phyloP scores from a whole-genome alignment of 2,797 vertebrate species.

The Cyclura pinguis region DNA sequence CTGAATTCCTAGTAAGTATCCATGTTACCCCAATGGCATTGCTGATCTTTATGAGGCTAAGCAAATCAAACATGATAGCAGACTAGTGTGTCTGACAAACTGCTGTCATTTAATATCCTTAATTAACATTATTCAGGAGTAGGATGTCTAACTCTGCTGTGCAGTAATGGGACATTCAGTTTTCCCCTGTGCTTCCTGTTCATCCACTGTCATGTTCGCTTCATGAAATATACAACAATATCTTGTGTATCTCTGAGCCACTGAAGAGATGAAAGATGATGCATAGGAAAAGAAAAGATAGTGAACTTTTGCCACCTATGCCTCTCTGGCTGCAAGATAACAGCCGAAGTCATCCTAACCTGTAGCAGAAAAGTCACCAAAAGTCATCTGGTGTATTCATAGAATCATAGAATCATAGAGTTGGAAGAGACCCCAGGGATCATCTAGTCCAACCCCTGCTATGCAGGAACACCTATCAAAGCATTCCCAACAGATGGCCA shows the following conservation, averaged over 20 bases:
- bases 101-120: conserved; percentile 36
- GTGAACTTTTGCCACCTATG: not conserved
- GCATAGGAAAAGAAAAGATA: not conserved
- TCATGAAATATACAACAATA: not conserved
- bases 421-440: too few relatives aligned
- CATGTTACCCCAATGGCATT: conserved; percentile 35
- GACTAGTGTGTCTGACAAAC: conserved; percentile 2
- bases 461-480: too few relatives aligned
- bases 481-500: too few relatives aligned
- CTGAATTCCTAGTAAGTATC: not conserved
- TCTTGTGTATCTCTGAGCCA: not conserved
- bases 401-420: not conserved
- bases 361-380: conserved; percentile 24
- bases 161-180: not conserved
- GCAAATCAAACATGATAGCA: not conserved
- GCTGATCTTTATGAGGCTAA: conserved; percentile 27
- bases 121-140: not conserved
- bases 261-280: not conserved
- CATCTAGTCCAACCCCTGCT: too few relatives aligned
- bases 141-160: not conserved
- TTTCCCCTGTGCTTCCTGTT: not conserved
- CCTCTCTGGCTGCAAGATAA: not conserved
- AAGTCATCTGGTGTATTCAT: conserved; percentile 20
- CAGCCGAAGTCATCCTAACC: conserved; percentile 13
- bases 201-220: not conserved